These are phyloP conservation scores for Drosophila paulistorum DNA, from an alignment of 1,140 invertebrate species.

Conservation along the genomic window DNA sequence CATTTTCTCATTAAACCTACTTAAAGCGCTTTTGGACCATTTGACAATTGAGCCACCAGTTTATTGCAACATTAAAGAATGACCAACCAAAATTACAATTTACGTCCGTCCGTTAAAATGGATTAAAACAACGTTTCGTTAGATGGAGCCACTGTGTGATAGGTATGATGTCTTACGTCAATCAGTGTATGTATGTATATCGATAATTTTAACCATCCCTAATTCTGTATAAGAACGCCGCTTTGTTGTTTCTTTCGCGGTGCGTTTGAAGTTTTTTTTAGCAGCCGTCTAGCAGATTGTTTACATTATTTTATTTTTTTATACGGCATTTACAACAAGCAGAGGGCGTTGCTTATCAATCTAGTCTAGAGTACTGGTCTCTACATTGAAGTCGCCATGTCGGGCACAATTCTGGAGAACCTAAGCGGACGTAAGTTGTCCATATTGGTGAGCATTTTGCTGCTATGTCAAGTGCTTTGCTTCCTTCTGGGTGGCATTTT, in stretches of 20 bases:
- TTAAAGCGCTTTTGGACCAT: background rate
- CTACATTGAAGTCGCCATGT: conserved; percentile 85
- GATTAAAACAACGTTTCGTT: too few species aligned
- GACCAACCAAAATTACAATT: too few species aligned
- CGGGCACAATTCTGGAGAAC: conserved; percentile 97
- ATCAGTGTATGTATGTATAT: background rate
- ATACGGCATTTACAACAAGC: background rate
- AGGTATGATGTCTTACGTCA: background rate
- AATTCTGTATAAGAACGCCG: conserved; percentile 62
- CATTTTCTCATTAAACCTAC: background rate
- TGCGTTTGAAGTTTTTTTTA: conserved; percentile 60
- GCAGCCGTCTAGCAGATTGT: conserved; percentile 51
- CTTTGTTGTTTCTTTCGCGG: conserved; percentile 59
- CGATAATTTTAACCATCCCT: conserved; percentile 28
- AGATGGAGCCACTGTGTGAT: background rate
- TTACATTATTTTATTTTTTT: conserved; percentile 38
- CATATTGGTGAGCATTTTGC: conserved; percentile 89
- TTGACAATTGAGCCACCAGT: too few species aligned
- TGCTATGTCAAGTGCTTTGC: conserved; percentile 92
- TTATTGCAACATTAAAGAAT: too few species aligned
- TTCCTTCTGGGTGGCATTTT: conserved; percentile 93
- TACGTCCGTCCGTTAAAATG: too few species aligned
- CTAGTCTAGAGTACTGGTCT: background rate
- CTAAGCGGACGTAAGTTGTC: conserved; percentile 95
- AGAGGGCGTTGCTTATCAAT: conserved; percentile 5